phyloP scores from a whole-genome alignment of 2,888 invertebrate genomes.

The Agonopterix alstromeriana region DNA sequence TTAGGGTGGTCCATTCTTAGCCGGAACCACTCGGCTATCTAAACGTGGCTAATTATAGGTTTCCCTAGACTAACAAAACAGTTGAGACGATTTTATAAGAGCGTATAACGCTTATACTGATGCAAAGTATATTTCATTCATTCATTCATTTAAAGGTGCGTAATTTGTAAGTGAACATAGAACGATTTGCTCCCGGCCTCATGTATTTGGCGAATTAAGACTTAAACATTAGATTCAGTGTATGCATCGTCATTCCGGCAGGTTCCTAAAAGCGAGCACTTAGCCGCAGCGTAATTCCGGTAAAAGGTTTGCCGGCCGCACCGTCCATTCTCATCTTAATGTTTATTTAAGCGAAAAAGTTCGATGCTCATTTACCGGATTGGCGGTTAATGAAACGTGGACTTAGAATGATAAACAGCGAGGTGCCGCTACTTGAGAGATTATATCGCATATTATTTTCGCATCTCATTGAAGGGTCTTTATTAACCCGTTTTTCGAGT shows the following conservation, averaged over 20 bases:
- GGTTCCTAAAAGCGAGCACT: conserved; percentile 53
- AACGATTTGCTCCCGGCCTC: too few relatives aligned
- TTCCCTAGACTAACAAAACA: too few relatives aligned
- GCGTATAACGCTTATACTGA: too few relatives aligned
- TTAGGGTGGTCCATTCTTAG: too few relatives aligned
- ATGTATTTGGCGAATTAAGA: conserved; percentile 12
- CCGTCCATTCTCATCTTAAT: conserved; percentile 61
- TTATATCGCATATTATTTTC: conserved; percentile 63
- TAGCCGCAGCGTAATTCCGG: conserved; percentile 60
- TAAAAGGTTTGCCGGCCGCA: conserved; percentile 55
- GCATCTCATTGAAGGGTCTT: conserved; percentile 52
- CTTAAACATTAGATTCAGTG: conserved; percentile 11
- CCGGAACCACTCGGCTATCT: too few relatives aligned
- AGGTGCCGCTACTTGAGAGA: conserved; percentile 29
- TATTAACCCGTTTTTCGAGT: conserved; percentile 54
- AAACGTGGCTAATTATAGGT: too few relatives aligned
- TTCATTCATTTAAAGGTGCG: too few relatives aligned
- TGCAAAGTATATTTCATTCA: too few relatives aligned
- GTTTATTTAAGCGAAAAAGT: conserved; percentile 71
- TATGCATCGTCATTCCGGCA: conserved; percentile 34
- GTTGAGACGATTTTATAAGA: too few relatives aligned
- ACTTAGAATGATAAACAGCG: conserved; percentile 43
- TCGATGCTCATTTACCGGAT: conserved; percentile 62
- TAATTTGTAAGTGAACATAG: too few relatives aligned
- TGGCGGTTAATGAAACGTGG: conserved; percentile 59